phyloP scores from a whole-genome alignment of 2,888 invertebrate species.

The Spisula solida region DNA sequence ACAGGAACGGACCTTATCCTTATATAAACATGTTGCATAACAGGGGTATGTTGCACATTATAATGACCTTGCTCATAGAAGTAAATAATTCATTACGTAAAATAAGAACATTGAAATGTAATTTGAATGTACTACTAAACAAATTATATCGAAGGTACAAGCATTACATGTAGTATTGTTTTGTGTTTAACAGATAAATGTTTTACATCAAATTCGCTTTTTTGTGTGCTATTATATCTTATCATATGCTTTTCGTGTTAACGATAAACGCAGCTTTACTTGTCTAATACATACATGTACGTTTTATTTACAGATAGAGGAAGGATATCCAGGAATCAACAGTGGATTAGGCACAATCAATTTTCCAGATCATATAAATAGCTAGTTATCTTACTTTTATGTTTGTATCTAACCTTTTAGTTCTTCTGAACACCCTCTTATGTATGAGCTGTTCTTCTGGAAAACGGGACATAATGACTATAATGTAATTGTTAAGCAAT shows the following conservation, averaged over 20 bases:
- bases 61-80: too few relatives aligned
- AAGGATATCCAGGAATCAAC: not conserved
- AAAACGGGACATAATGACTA: not conserved
- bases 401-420: not conserved
- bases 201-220: too few relatives aligned
- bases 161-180: too few relatives aligned
- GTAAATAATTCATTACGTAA: too few relatives aligned
- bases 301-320: not conserved
- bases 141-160: too few relatives aligned
- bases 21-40: not conserved
- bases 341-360: not conserved
- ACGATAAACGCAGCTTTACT: not conserved
- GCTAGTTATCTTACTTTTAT: not conserved
- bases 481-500: not conserved
- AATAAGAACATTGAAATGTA: too few relatives aligned
- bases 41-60: not conserved
- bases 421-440: not conserved
- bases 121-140: too few relatives aligned
- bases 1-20: not conserved
- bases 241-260: not conserved
- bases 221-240: not conserved
- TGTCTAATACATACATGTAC: not conserved
- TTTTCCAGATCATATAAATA: conserved; percentile 15
- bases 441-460: not conserved
- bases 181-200: too few relatives aligned